Evolutionary conservation across 1,140 invertebrate genomes (phyloP).

Genomic region (Zelostemma sp.): DNA sequence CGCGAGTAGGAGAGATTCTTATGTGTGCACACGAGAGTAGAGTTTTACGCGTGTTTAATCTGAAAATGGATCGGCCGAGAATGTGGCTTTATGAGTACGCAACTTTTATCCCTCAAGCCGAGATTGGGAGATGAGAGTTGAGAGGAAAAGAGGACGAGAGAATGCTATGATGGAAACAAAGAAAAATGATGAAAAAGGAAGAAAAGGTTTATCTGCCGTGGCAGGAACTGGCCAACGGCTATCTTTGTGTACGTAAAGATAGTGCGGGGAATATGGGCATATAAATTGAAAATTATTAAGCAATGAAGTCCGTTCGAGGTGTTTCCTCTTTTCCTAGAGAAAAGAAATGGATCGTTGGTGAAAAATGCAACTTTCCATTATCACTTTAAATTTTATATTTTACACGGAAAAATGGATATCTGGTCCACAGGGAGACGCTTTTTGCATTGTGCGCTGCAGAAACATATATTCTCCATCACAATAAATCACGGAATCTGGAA

Average conservation of each 20-base stretch:
- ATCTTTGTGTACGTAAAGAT: slow-evolving; percentile 30
- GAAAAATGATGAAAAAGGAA: slow-evolving; percentile 48
- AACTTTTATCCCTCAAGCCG: slow-evolving; percentile 14
- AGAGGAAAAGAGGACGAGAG: slow-evolving; percentile 38
- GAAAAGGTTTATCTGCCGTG: slow-evolving; percentile 33
- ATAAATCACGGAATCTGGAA: no score
- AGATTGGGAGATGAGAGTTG: slow-evolving; percentile 19
- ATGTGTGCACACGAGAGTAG: slow-evolving; percentile 52
- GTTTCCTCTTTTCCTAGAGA: slow-evolving; percentile 13
- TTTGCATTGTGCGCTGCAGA: no score
- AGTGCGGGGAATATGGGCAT: slow-evolving; percentile 45
- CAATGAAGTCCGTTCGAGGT: slow-evolving; percentile 28
- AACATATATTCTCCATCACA: no score
- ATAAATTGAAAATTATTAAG: slow-evolving; percentile 52
- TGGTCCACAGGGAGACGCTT: no score
- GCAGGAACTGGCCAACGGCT: slow-evolving; percentile 38
- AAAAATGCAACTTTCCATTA: slow-evolving; percentile 17
- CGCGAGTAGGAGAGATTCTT: slow-evolving; percentile 45
- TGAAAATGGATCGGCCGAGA: slow-evolving; percentile 67
- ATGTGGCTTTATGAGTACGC: slow-evolving; percentile 53
- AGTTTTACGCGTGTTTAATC: slow-evolving; percentile 69
- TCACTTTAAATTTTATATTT: not conserved
- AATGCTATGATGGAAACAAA: slow-evolving; percentile 36
- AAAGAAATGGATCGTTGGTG: slow-evolving; percentile 11
- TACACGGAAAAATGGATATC: no score